Percentiles rank a stretch among this genome's conserved stretches.
phyloP scores from a whole-genome alignment of 2,113 vertebrate species.

The Psilopsiagon aymara region DNA sequence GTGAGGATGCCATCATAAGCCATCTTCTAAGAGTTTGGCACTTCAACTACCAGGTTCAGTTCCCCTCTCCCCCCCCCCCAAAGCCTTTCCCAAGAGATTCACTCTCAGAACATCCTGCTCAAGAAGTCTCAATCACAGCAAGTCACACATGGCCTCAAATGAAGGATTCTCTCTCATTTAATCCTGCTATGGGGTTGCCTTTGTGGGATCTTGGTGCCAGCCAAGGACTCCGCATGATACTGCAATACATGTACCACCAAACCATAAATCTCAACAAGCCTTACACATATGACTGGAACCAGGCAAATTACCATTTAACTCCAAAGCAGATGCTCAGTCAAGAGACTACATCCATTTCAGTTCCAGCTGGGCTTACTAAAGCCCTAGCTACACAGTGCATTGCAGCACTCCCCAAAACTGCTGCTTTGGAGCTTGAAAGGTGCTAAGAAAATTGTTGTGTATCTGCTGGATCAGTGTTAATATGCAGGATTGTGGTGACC shows the following conservation, averaged over 20 bases:
- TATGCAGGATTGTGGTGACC: neutral
- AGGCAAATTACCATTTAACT: neutral
- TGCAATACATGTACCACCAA: accelerated
- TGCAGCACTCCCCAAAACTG: neutral
- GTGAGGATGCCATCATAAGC: too few relatives aligned
- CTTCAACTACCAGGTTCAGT: neutral
- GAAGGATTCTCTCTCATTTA: neutral
- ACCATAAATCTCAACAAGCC: neutral
- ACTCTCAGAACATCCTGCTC: neutral
- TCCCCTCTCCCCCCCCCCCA: too few relatives aligned
- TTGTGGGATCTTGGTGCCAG: neutral
- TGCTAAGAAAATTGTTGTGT: neutral
- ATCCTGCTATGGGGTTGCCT: neutral
- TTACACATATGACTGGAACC: neutral
- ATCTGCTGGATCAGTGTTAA: neutral
- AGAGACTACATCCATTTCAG: neutral
- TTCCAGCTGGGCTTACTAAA: neutral
- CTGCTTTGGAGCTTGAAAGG: neutral
- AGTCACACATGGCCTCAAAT: neutral
- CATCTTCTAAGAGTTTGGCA: neutral
- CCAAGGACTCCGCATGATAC: neutral
- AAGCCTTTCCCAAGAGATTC: neutral
- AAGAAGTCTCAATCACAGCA: neutral
- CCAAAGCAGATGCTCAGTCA: neutral
- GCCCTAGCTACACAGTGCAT: neutral